Percentiles rank a stretch among this genome's conserved stretches.
Evolutionary conservation across 2,797 vertebrate species (phyloP).

Genomic region (Gephyroberyx darwinii): DNA sequence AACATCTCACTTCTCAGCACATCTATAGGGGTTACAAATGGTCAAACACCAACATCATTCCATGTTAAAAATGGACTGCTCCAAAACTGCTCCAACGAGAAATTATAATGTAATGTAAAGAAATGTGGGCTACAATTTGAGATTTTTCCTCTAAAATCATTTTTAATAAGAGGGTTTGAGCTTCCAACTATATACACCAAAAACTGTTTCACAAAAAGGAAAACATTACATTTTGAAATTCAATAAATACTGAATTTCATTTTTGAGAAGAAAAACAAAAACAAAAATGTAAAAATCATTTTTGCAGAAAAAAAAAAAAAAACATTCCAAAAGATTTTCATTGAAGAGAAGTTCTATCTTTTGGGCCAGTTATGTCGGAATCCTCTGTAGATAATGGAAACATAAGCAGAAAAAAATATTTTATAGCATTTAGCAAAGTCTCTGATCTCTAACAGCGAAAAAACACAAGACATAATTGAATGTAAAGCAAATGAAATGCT

Average conservation of each 20-base stretch:
- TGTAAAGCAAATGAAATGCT: background rate
- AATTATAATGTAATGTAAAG: background rate
- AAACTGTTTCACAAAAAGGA: conserved; percentile 39
- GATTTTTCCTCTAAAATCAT: conserved; percentile 56
- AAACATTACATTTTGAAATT: conserved; percentile 44
- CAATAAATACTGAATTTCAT: conserved; percentile 32
- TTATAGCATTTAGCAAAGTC: background rate
- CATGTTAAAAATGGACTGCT: background rate
- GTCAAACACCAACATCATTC: background rate
- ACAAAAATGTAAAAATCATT: background rate
- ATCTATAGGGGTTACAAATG: no score
- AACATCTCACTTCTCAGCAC: no score
- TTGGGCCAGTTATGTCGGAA: conserved; percentile 93
- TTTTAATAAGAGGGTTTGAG: conserved; percentile 64
- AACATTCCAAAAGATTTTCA: conserved; percentile 29
- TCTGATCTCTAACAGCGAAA: conserved; percentile 4
- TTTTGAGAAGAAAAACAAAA: background rate
- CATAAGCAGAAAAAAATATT: conserved; percentile 10
- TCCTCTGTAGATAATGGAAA: conserved; percentile 79
- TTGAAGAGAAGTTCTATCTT: conserved; percentile 81
- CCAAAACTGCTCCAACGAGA: background rate
- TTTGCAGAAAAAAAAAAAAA: conserved; percentile 24
- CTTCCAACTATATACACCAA: conserved; percentile 67
- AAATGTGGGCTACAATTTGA: background rate
- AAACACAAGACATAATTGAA: background rate